Evolutionary conservation across 1,140 invertebrate species (phyloP).

Genomic region (Lepidurus apus): DNA sequence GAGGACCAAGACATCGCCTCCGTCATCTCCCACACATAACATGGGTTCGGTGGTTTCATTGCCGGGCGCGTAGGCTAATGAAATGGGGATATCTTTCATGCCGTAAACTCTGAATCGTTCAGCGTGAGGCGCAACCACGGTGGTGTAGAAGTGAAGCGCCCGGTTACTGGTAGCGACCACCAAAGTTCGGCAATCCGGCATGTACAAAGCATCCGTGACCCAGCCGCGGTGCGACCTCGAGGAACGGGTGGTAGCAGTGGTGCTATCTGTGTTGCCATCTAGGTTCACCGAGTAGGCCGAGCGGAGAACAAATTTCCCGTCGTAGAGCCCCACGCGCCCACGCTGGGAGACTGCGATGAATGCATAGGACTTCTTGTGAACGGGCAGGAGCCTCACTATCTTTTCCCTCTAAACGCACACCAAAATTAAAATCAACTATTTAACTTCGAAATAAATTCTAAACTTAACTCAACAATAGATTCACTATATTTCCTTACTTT

Average conservation of each 20-base stretch:
- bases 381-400: slow-evolving; percentile 8
- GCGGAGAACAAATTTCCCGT: background rate
- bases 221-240: slow-evolving; percentile 14
- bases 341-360: slow-evolving; percentile 23
- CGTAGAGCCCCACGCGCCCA: slow-evolving; percentile 23
- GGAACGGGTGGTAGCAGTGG: background rate
- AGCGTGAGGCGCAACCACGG: slow-evolving; percentile 32
- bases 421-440: background rate
- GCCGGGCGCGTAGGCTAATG: slow-evolving; percentile 23
- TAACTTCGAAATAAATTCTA: background rate
- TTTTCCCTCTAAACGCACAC: background rate
- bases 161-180: slow-evolving; percentile 34
- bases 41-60: background rate
- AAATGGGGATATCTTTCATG: slow-evolving; percentile 30
- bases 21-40: slow-evolving; percentile 25
- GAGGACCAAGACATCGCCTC: slow-evolving; percentile 26
- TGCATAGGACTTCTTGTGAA: background rate
- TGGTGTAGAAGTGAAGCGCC: slow-evolving; percentile 34
- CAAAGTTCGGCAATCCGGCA: slow-evolving; percentile 31
- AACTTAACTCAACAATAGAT: background rate
- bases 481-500: background rate
- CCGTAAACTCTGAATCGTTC: slow-evolving; percentile 33
- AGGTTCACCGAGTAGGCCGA: background rate
- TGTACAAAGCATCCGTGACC: slow-evolving; percentile 33
- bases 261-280: slow-evolving; percentile 6